phyloP scores from a whole-genome alignment of 1,140 invertebrate genomes.

The Ostrea edulis region DNA sequence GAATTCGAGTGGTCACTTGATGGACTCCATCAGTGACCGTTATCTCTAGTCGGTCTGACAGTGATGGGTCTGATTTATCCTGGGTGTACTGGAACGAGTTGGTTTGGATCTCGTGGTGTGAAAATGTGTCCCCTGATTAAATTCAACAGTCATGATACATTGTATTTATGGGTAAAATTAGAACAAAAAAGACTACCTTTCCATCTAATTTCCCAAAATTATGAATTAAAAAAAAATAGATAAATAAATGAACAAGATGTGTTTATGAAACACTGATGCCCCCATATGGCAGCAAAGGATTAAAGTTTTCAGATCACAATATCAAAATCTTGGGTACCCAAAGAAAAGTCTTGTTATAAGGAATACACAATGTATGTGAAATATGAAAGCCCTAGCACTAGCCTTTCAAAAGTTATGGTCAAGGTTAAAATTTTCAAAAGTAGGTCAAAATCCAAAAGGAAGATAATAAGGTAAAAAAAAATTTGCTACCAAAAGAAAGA shows the following conservation, averaged over 20 bases:
- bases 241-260: not conserved
- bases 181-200: not conserved
- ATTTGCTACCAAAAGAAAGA: too few relatives aligned
- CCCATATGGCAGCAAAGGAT: too few relatives aligned
- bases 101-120: conserved; percentile 65
- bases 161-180: not conserved
- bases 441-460: too few relatives aligned
- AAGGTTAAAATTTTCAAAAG: too few relatives aligned
- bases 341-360: too few relatives aligned
- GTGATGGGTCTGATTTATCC: conserved; percentile 54
- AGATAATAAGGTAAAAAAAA: too few relatives aligned
- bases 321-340: too few relatives aligned
- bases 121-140: conserved; percentile 66
- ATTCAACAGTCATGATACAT: not conserved
- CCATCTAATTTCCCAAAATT: too few relatives aligned
- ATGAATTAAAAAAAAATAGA: not conserved
- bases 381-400: too few relatives aligned
- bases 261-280: not conserved
- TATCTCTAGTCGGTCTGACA: conserved; percentile 65
- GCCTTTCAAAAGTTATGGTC: too few relatives aligned
- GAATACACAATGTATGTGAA: too few relatives aligned
- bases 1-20: conserved; percentile 53
- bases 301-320: too few relatives aligned
- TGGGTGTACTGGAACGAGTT: conserved; percentile 71
- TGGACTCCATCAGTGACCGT: conserved; percentile 67